Evolutionary conservation across 2,888 invertebrate species (phyloP), one percentile per base, ranked within the genome.

Genomic region (Girardia tigrina): DNA sequence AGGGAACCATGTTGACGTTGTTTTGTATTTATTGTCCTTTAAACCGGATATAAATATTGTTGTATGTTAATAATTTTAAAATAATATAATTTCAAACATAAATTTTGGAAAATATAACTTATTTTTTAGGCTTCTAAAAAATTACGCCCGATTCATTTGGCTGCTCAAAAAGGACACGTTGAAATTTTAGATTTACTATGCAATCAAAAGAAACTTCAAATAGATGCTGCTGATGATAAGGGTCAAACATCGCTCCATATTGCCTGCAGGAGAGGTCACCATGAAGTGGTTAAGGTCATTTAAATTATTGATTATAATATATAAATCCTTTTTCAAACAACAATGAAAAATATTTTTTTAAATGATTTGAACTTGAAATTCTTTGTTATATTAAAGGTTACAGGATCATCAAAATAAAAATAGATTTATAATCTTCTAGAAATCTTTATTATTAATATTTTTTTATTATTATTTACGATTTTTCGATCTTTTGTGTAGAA

Each of bases 161-260:
- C 56, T 56, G 4, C 56, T 12, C 56, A 56, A 23, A 56, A 56
- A 56, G 56, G 56, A 2, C 56, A 8, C 2, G 56, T 8, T 6
- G 56, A 56, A 56, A 56, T 56, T 56, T 20, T 56, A 20, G 56
- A 56, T 20, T 56, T 56, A 56, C n/a, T 56, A n/a, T 56, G 56
- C n/a, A 56, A 56, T 4, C 56, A 56, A n/a, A 56, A 56, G 23
- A 20, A n/a, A 12, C 4, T 56, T 56, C 4, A 56, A 6, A 56
- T 56, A 20, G 56, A 56, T n/a, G 56, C 56, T 12, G 56, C 8
- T 4, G 56, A 56, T 56, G 56, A 56, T 23, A 56, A 56, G 23
- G 56, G 56, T 4, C 56, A 56, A 56, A 56, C 56, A 20, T n/a
- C 56, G 8, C 23, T 56, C 20, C 56, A 56, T 56, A 56, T 56